These are phyloP conservation scores for Norana najaformis DNA, from an alignment of 2,888 invertebrate genomes.

Conservation along the genomic window DNA sequence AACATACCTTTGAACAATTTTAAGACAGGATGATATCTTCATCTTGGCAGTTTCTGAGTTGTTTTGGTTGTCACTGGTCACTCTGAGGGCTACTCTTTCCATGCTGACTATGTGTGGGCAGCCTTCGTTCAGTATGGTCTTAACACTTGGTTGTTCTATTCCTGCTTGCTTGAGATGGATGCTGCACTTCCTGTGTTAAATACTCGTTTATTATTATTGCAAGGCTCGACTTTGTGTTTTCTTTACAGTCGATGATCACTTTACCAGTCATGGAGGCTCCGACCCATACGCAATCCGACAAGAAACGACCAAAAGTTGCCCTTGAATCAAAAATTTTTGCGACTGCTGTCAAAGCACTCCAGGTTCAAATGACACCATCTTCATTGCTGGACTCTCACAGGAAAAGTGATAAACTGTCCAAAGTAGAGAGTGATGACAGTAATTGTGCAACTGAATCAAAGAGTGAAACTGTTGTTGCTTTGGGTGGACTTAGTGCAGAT, in stretches of 20 bases:
- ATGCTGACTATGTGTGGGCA: background rate
- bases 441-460: background rate
- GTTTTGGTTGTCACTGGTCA: background rate
- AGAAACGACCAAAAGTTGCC: background rate
- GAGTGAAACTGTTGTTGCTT: background rate
- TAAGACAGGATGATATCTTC: background rate
- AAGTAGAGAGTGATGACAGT: background rate
- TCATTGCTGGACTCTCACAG: background rate
- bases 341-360: background rate
- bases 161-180: background rate
- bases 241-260: slow-evolving; percentile 4
- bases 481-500: background rate
- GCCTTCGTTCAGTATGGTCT: background rate
- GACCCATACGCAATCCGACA: background rate
- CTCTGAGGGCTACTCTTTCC: background rate
- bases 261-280: background rate
- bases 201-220: background rate
- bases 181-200: background rate
- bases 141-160: background rate
- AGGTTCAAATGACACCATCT: background rate
- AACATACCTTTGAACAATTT: background rate
- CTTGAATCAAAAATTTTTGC: background rate
- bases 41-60: background rate
- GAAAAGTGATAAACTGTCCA: background rate
- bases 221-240: background rate